Evolutionary conservation across 1,140 invertebrate species (phyloP), one percentile per base, ranked within the genome.

Genomic region (Drosophila arawakana): DNA sequence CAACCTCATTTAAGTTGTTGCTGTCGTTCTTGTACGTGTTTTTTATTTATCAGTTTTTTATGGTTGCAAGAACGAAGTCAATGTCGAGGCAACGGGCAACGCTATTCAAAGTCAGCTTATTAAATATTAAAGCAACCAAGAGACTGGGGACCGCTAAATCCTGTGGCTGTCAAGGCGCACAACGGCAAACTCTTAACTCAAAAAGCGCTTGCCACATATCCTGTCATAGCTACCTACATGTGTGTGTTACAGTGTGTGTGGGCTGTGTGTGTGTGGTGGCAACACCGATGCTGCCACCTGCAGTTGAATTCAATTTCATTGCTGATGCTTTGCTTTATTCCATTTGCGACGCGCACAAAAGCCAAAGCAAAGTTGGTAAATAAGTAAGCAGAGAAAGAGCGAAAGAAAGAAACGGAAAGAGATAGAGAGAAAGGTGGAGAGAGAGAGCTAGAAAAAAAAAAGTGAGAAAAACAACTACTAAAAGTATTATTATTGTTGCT

Each of bases 401-500:
- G 7, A 2, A 21, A 37, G 15, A 47, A 41, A 44, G 10, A 6
- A 30, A 35, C 15, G 2, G 39, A 41, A 75, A 46, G 59, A 41
- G 18, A 55, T 37, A 58, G 66, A 9, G 21, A 34, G 47, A 61
- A 43, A 21, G 47, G 34, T 41, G 18, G 57, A 52, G 18, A 21
- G 18, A 21, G 18, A 21, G 18, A 21, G 18, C 18, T 21, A 21
- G 18, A 21, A 21, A 59, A 41, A 59, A 41, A 11, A 37, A 37
- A 10, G 37, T 6, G 47, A 54, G 72, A 71, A 80, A 81, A 73
- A 49, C 82, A 82, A 76, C 79, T 79, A 72, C 76, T 76, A 79
- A 79, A 74, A 79, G 83, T 88, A 80, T 86, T 86, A 77, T 88
- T 86, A 81, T 80, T 88, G 83, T 82, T 80, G 83, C 44, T 77